These are phyloP conservation scores for Nycteola revayana DNA, from an alignment of 2,888 invertebrate genomes.

Conservation along the genomic window DNA sequence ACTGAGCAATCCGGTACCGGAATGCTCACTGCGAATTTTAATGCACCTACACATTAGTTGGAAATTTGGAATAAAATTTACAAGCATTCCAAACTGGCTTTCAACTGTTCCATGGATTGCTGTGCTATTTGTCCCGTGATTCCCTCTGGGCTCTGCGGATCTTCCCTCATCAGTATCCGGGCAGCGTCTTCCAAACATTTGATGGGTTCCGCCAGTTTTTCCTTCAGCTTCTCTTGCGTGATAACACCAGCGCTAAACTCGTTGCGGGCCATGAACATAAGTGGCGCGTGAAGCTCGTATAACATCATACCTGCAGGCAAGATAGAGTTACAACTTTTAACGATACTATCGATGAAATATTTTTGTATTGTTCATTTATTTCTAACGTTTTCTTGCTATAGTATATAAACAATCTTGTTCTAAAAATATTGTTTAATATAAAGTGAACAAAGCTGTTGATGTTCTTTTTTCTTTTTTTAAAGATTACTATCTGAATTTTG, in stretches of 20 bases:
- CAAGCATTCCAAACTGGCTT: constrained; percentile 59
- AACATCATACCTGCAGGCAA: constrained; percentile 87
- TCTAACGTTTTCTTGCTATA: no score
- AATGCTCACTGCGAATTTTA: no score
- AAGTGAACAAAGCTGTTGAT: no score
- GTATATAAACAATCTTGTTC: no score
- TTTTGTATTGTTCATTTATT: no score
- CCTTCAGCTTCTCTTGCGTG: constrained; percentile 82
- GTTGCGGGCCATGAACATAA: constrained; percentile 86
- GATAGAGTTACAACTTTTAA: no score
- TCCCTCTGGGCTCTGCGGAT: constrained; percentile 84
- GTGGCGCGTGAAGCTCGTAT: constrained; percentile 91
- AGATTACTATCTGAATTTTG: no score
- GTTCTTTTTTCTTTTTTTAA: no score
- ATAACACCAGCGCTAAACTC: constrained; percentile 83
- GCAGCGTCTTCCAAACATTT: constrained; percentile 84
- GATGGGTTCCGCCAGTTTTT: constrained; percentile 84
- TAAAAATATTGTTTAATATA: no score
- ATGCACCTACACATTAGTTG: no score
- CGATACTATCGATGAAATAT: no score
- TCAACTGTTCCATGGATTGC: constrained; percentile 72
- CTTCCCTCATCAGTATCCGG: constrained; percentile 85
- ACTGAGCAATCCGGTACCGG: no score
- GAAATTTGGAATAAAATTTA: constrained; percentile 23
- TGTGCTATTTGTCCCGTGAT: constrained; percentile 83